phyloP scores from a whole-genome alignment of 2,797 vertebrate species.

The Pristis pectinata region DNA sequence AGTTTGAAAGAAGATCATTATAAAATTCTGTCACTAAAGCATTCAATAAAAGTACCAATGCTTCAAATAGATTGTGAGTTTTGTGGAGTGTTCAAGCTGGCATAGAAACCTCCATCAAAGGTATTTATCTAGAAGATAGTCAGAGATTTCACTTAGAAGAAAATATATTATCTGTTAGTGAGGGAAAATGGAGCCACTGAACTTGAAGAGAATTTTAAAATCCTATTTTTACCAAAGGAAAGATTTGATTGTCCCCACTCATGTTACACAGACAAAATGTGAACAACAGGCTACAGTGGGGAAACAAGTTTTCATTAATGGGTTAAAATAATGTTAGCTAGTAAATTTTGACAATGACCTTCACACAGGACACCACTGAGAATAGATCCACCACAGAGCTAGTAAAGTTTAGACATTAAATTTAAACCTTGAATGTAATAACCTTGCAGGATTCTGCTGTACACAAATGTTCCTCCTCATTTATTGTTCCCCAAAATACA shows the following conservation, averaged over 20 bases:
- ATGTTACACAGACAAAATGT: background rate
- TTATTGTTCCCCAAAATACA: background rate
- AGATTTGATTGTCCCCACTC: background rate
- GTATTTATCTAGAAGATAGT: background rate
- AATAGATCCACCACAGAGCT: background rate
- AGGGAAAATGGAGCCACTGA: background rate
- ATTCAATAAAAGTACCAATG: background rate
- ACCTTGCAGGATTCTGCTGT: background rate
- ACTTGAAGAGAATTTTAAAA: background rate
- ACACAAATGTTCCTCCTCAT: background rate
- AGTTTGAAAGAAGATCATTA: background rate
- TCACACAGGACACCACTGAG: background rate
- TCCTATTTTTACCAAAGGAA: background rate
- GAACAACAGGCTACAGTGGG: background rate
- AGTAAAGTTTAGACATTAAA: background rate
- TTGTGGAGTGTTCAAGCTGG: background rate
- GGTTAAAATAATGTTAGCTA: background rate
- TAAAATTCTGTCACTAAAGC: background rate
- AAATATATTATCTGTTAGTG: background rate
- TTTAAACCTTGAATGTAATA: background rate
- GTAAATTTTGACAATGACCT: background rate
- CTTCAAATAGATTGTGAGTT: background rate
- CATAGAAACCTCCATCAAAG: background rate
- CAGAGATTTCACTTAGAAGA: background rate
- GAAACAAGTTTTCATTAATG: background rate